phyloP scores from a whole-genome alignment of 2,888 invertebrate species.

The Phytoseiulus persimilis region DNA sequence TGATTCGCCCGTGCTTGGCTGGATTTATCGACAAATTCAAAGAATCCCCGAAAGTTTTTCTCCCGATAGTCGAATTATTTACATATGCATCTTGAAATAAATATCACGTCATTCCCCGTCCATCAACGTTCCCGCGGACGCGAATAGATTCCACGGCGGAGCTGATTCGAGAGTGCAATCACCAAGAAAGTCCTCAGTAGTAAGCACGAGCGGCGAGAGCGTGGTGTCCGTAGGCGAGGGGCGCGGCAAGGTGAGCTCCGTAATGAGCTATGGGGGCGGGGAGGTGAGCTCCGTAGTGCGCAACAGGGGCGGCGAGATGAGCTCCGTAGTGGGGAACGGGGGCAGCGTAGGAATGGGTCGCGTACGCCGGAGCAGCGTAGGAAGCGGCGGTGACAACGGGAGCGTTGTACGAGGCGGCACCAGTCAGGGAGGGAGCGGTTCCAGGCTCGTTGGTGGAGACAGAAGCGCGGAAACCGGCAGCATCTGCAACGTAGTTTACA shows the following conservation, averaged over 20 bases:
- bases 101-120: too few relatives aligned
- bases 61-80: too few relatives aligned
- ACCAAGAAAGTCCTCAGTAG: background rate
- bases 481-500: slow-evolving; percentile 40
- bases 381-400: slow-evolving; percentile 40
- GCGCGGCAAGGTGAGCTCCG: background rate
- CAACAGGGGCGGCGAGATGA: background rate
- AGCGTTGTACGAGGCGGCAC: slow-evolving; percentile 46
- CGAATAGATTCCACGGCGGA: too few relatives aligned
- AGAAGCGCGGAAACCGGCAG: slow-evolving; percentile 39
- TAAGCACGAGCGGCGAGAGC: background rate
- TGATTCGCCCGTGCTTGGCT: too few relatives aligned
- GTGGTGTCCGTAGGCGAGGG: background rate
- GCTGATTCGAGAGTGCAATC: too few relatives aligned
- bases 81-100: too few relatives aligned
- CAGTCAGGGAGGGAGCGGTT: slow-evolving; percentile 47
- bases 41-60: too few relatives aligned
- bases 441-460: slow-evolving; percentile 40
- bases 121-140: too few relatives aligned
- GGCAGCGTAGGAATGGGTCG: slow-evolving; percentile 41
- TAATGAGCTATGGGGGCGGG: background rate
- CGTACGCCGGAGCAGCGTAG: slow-evolving; percentile 46
- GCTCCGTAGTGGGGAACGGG: background rate
- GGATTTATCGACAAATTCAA: too few relatives aligned
- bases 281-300: background rate